Evolutionary conservation across 2,113 vertebrate species (phyloP), one percentile per base, ranked within the genome.

Genomic region (Paraplagusia blochii): DNA sequence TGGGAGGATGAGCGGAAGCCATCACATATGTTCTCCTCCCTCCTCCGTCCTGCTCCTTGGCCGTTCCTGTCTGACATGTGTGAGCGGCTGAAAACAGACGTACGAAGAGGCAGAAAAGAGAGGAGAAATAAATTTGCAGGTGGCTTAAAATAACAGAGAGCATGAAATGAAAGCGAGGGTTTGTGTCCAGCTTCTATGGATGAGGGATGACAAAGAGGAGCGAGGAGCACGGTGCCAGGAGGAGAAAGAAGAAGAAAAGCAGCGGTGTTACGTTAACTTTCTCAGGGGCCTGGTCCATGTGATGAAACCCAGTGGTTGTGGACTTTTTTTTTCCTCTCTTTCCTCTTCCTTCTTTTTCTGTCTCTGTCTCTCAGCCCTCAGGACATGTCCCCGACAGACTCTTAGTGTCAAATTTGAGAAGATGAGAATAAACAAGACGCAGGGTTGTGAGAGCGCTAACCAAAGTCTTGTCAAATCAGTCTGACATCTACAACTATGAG

Each of bases 1-100:
- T 69, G 89, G 86, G 90, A 92, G 87, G 88, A 89, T 89, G 77
- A 85, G 83, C 34, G 75, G 88, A 89, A 90, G 87, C 88, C 75
- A 76, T 75, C 34, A 13, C 82, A 82, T 61, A 65, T 82, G 87
- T 88, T 85, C 81, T 66, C 63, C 82, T 73, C 83, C 73, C 58
- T 61, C 68, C 34, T 57, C 63, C 67, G 70, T 36, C 58, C 63
- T 69, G 70, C 76, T 56, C 67, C 72, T 77, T 33, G 49, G 55
- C 40, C 65, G 67, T 63, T 80, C 81, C 66, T 64, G 58, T 54
- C 39, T 47, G 22, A 48, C 78, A 77, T 51, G 82, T 71, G 73
- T 34, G 50, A 69, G 54, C 68, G 71, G 72, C 73, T 46, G 63
- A 69, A 79, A 71, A 34, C 84, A 78, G 76, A 78, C 71, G 9